phyloP scores from a whole-genome alignment of 2,113 vertebrate genomes.

The Morone chrysops region DNA sequence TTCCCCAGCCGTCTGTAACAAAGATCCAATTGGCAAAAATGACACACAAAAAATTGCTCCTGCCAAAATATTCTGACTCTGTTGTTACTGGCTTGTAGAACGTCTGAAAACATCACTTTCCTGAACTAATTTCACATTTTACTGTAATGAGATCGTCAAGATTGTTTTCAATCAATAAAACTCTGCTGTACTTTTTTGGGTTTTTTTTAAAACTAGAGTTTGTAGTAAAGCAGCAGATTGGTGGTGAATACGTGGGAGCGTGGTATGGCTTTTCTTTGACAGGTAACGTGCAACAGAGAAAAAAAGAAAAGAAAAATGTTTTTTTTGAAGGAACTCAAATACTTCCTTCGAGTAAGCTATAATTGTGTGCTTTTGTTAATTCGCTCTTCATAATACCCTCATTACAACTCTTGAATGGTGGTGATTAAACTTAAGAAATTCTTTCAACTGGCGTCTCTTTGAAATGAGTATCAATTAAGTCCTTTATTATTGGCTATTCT shows the following conservation, averaged over 20 bases:
- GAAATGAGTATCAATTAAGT: constrained; percentile 81
- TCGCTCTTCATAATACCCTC: constrained; percentile 77
- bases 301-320: constrained; percentile 20
- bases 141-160: constrained; percentile 62
- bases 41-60: constrained; percentile 16
- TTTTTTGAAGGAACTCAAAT: constrained; percentile 58
- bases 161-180: constrained; percentile 69
- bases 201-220: constrained; percentile 20
- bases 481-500: constrained; percentile 78
- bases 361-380: constrained; percentile 79
- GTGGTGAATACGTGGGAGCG: constrained; percentile 48
- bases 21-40: constrained; percentile 73
- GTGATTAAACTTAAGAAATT: constrained; percentile 78
- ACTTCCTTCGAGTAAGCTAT: constrained; percentile 59
- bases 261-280: constrained; percentile 48
- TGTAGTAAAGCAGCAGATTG: constrained; percentile 49
- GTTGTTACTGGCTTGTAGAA: constrained; percentile 69
- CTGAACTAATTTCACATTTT: constrained; percentile 61
- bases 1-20: constrained; percentile 64
- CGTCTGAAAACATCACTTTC: constrained; percentile 68
- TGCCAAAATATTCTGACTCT: constrained; percentile 61
- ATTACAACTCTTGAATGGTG: constrained; percentile 76
- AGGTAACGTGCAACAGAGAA: constrained; percentile 64
- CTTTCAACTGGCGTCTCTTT: constrained; percentile 80
- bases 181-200: constrained; percentile 7